Percentiles rank a stretch among this genome's conserved stretches.
Evolutionary conservation across 2,113 vertebrate genomes (phyloP).

Genomic region (Chroicocephalus ridibundus): DNA sequence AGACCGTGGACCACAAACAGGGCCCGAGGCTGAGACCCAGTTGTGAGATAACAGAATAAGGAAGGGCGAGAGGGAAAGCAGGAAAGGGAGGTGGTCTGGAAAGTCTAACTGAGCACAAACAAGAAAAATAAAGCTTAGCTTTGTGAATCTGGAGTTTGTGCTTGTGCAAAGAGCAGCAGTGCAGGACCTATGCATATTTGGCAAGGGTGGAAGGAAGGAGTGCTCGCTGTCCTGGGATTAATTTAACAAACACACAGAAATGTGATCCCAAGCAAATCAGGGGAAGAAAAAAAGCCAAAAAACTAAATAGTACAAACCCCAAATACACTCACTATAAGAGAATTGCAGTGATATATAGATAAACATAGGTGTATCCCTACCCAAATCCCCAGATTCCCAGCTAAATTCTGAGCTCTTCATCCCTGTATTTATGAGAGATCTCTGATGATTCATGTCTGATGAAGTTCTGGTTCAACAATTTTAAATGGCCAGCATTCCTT

Average conservation of each 20-base stretch:
- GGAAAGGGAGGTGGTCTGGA: neutral
- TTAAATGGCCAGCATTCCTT: neutral
- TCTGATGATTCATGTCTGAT: neutral
- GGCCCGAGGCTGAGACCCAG: neutral
- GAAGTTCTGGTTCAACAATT: neutral
- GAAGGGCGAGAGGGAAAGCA: neutral
- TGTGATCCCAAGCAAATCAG: neutral
- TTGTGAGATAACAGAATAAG: neutral
- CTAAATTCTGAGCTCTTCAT: neutral
- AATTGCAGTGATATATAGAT: neutral
- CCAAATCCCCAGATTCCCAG: neutral
- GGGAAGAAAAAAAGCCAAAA: neutral
- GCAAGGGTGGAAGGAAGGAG: neutral
- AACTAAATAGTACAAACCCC: neutral
- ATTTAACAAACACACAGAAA: neutral
- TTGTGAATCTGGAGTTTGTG: neutral
- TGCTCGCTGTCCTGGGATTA: neutral
- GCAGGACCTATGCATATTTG: neutral
- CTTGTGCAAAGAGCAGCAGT: neutral
- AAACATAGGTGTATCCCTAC: rapidly evolving
- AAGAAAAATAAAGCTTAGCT: neutral
- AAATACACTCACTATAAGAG: neutral
- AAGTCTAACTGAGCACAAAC: neutral
- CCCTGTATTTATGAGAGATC: neutral
- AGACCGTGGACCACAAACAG: neutral